Base-by-base conservation (phyloP, 1,140 invertebrate genomes). In the Cherax destructor region DNA sequence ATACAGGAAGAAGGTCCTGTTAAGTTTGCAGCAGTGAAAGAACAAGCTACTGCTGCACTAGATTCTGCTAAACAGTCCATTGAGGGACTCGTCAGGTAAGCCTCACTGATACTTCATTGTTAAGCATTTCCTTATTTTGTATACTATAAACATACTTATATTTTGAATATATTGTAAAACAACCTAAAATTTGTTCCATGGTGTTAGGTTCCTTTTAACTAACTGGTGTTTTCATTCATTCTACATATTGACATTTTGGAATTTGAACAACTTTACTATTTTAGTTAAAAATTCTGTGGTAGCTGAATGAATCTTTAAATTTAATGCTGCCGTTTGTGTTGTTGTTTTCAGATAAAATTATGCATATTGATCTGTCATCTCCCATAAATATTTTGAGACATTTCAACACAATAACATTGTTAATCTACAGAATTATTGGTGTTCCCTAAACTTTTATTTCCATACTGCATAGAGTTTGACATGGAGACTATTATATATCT, bases 81-180 rank as follows among this genome's bases (percentile, higher is more conserved):
- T 21, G 83, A 91, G 30, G 89, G 89, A 49, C 89, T 91, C 1
- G 83, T 91, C 13, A 91, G 80, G 59, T 91, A 91, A 78, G 77
- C 16, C 50, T 16, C 21, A 72, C 18, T 76, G 30, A n/a, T 56
- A 56, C 13, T 11, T 74, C 16, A 24, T 5, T 74, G n/a, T 21
- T 74, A 30, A 74, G 30, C 5, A 30, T 7, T 9, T 30, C 30
- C 4, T 9, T n/a, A 74, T 30, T 74, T 74, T 74, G 69, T 24
- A 30, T 24, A 74, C 18, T 21, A 21, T 74, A 30, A 30, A 74
- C 21, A 4, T 21, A 6, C 18, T 18, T 16, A 5, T 6, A 21
- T 65, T 11, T 65, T 65, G 61, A 65, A 30, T 41, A 74, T 74
- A 74, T 30, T 69, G 18, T 69, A 69, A 69, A n/a, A 69, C 21